Evolutionary conservation across 2,888 invertebrate genomes (phyloP), one percentile per base, ranked within the genome.

Genomic region (Neelides folsomi): DNA sequence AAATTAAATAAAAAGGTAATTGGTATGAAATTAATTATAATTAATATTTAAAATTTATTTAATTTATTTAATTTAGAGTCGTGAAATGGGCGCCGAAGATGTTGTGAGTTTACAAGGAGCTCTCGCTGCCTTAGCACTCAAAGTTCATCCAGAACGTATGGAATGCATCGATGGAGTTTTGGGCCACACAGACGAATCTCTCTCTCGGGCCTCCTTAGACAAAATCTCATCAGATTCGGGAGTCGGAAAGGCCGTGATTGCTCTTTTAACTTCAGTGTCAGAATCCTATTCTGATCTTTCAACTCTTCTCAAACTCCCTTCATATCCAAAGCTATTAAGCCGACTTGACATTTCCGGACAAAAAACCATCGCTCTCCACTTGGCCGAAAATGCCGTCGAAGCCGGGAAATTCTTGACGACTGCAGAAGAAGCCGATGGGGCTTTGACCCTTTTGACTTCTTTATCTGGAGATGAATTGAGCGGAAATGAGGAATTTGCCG

Each of bases 81-180:
- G 27, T 27, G 90, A 95, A 69, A 88, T 98, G 84, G 88, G 94
- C 0, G 73, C 86, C 18, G 97, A 98, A 72, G 97, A 98, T 71
- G 90, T 93, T 68, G 82, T 98, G 15, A 83, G 94, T 7, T 76
- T 98, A 51, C 94, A 98, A 76, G 88, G 95, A 50, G 86, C 97
- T 6, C 74, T 98, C 42, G 81, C 97, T 51, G 92, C 90, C 71
- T 74, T 99, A 58, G 94, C 97, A 0, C 83, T 95, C 67, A 90
- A 94, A 67, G 95, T 95, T 68, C 98, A 98, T 73, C 89, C 93
- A 0, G 88, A 92, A 68, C 79, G 87, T 66, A 82, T 92, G 13
- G 87, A 90, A 70, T 95, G 93, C 68, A 93, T 95, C 2, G 94
- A 97, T 71, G 85, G 90, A 68, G 95, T 97, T 15, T 76, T 97